A percentile compares a stretch with the other conserved stretches of the same genome.
These are phyloP conservation scores for Lycophotia porphyrea DNA, from an alignment of 2,888 invertebrate genomes.

Conservation along the genomic window DNA sequence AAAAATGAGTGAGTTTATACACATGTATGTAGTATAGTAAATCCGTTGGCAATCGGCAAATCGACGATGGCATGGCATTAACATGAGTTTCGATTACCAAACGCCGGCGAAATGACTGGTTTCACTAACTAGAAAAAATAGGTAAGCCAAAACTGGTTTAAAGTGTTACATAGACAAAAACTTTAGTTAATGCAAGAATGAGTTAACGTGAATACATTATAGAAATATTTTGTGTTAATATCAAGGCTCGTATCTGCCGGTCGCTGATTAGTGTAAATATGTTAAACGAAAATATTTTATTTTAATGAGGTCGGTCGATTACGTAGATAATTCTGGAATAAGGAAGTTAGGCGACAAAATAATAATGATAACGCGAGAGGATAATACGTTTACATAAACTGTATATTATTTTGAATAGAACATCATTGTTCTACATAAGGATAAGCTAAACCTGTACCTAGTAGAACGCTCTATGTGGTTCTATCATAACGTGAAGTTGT, in stretches of 20 bases:
- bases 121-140: slow-evolving; percentile 24
- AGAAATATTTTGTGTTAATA: slow-evolving; percentile 5
- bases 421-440: background rate
- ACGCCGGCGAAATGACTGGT: slow-evolving; percentile 11
- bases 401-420: background rate
- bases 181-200: slow-evolving; percentile 21
- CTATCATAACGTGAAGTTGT: background rate
- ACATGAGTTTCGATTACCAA: slow-evolving; percentile 6
- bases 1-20: background rate
- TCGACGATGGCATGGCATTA: background rate
- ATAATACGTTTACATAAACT: slow-evolving; percentile 21
- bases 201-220: slow-evolving; percentile 10
- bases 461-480: background rate
- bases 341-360: slow-evolving; percentile 23
- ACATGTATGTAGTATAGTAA: background rate
- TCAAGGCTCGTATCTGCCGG: background rate
- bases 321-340: slow-evolving; percentile 4
- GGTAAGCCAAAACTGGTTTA: slow-evolving; percentile 20
- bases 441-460: background rate
- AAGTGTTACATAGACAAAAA: slow-evolving; percentile 22
- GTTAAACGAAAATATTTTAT: slow-evolving; percentile 11
- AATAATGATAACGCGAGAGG: slow-evolving; percentile 23
- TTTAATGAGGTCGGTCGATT: slow-evolving; percentile 22
- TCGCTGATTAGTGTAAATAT: background rate
- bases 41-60: too few species aligned